phyloP scores from a whole-genome alignment of 2,797 vertebrate genomes.

The Crax fasciolata region DNA sequence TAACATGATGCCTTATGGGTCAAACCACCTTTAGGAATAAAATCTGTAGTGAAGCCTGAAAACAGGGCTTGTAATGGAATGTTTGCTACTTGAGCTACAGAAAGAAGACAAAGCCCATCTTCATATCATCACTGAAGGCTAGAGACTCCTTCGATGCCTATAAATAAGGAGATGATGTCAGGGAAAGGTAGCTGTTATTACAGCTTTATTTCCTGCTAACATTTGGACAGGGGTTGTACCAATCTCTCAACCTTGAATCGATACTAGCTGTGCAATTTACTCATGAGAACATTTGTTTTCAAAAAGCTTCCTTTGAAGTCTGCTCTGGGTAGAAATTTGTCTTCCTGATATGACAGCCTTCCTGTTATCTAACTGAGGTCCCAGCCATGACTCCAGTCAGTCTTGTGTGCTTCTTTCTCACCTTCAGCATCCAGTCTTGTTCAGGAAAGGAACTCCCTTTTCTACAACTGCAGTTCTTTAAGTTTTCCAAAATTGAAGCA shows the following conservation, averaged over 20 bases:
- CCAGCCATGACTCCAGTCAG: neutral
- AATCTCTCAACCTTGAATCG: conserved; percentile 52
- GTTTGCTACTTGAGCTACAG: neutral
- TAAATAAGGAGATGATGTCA: conserved; percentile 60
- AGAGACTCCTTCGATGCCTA: conserved; percentile 41
- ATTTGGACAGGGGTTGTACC: conserved; percentile 54
- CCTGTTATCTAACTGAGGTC: conserved; percentile 26
- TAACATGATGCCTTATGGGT: neutral
- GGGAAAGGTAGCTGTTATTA: conserved; percentile 59
- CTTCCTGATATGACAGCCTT: conserved; percentile 33
- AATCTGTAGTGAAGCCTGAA: neutral
- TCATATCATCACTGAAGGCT: conserved; percentile 17
- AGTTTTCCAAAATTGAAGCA: neutral
- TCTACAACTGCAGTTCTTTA: neutral
- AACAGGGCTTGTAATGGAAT: conserved; percentile 8
- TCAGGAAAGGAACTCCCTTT: neutral
- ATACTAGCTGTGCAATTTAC: conserved; percentile 49
- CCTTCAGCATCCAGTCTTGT: neutral
- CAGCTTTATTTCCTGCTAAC: conserved; percentile 66
- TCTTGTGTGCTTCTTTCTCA: conserved; percentile 3
- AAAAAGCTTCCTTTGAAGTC: conserved; percentile 55
- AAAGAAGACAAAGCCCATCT: neutral
- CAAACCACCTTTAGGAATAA: neutral
- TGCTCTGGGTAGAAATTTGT: conserved; percentile 60
- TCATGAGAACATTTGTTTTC: conserved; percentile 52